A percentile compares a stretch with the other conserved stretches of the same genome.
These are phyloP conservation scores for Hirtodrosophila trivittata DNA, from an alignment of 2,888 invertebrate genomes.

Conservation along the genomic window DNA sequence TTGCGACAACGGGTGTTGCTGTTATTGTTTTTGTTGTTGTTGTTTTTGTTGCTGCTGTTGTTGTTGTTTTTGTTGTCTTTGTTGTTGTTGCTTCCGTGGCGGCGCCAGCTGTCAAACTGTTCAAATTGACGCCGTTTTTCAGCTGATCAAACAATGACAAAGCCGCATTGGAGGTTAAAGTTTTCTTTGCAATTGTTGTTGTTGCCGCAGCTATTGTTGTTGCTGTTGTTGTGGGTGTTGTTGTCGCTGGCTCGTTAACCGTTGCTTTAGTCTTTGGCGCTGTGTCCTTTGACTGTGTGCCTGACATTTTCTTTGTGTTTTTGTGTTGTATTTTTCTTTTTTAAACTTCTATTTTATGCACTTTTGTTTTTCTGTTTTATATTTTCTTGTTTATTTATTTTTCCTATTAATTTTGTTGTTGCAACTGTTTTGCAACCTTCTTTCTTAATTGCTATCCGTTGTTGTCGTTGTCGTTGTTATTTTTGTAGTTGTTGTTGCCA, in stretches of 20 bases:
- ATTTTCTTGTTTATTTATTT: conserved; percentile 24
- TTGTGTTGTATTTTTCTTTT: conserved; percentile 13
- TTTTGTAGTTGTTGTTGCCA: conserved; percentile 35
- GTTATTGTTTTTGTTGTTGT: conserved; percentile 17
- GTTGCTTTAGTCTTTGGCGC: conserved; percentile 44
- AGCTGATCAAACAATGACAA: conserved; percentile 81
- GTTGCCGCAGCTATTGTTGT: conserved; percentile 27
- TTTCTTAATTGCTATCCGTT: conserved; percentile 26
- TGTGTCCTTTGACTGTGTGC: conserved; percentile 42
- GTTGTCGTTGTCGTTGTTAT: conserved; percentile 21
- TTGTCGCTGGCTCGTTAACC: conserved; percentile 23
- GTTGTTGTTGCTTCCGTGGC: conserved; percentile 34
- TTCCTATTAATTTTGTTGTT: conserved; percentile 10
- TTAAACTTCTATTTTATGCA: conserved; percentile 35
- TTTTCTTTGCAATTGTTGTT: conserved; percentile 43
- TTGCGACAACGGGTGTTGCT: neutral
- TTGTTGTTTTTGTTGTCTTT: conserved; percentile 16
- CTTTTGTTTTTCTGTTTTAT: conserved; percentile 33
- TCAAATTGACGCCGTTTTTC: conserved; percentile 80
- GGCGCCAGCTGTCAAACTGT: conserved; percentile 63
- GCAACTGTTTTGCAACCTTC: conserved; percentile 31
- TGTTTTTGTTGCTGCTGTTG: conserved; percentile 16
- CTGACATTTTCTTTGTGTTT: conserved; percentile 58
- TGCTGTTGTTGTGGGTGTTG: conserved; percentile 12
- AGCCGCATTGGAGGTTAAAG: conserved; percentile 58